A percentile compares a stretch with the other conserved stretches of the same genome.
Conservation (phyloP, 2,797 vertebrate genomes). For the Peromyscus eremicus region DNA sequence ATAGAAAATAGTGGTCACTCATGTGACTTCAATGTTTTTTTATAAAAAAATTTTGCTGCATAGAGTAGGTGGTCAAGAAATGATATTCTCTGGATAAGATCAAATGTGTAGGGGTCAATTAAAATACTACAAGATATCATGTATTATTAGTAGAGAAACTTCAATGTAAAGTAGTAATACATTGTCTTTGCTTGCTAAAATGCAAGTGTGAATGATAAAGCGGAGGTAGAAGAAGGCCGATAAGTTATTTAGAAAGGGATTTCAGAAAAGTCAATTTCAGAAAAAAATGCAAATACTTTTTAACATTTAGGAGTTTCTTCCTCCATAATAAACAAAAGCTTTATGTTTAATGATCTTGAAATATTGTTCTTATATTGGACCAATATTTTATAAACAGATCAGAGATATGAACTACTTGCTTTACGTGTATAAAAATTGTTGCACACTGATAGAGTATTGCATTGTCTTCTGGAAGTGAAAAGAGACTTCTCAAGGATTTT, state of each 20-base stretch:
- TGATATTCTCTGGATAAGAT: neutral
- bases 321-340: neutral
- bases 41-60: conserved; percentile 7
- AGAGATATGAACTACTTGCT: neutral
- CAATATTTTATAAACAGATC: conserved; percentile 35
- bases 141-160: neutral
- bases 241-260: neutral
- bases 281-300: conserved; percentile 24
- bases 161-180: neutral
- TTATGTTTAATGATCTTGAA: neutral
- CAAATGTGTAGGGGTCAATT: conserved; percentile 21
- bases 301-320: conserved; percentile 12
- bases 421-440: neutral
- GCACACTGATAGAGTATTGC: neutral
- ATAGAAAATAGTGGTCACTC: neutral
- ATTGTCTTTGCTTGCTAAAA: neutral
- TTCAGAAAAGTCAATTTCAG: neutral
- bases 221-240: neutral
- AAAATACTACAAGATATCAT: neutral
- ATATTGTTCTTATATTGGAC: neutral
- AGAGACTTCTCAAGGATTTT: neutral
- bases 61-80: neutral
- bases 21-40: conserved; percentile 9
- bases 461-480: neutral
- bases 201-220: neutral